phyloP scores from a whole-genome alignment of 2,113 vertebrate species.

The Rhombomys opimus region DNA sequence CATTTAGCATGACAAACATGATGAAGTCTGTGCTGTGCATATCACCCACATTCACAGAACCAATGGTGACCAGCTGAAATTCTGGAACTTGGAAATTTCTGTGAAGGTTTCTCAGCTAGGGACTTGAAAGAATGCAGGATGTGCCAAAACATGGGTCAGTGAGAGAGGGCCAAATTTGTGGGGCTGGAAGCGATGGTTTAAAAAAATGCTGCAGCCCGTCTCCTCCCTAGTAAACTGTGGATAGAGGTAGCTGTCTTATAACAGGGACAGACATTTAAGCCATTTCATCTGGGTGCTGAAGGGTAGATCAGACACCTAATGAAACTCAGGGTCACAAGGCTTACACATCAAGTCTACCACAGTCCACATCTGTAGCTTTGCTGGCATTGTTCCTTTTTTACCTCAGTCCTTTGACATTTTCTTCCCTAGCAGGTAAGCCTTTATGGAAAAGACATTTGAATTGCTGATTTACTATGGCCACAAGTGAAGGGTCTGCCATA shows the following conservation, averaged over 20 bases:
- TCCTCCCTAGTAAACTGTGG: background rate
- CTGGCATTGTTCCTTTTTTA: background rate
- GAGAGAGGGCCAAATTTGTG: background rate
- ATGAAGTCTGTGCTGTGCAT: background rate
- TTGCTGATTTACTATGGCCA: conserved; percentile 62
- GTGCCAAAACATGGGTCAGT: background rate
- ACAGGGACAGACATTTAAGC: background rate
- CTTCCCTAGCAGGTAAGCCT: conserved; percentile 70
- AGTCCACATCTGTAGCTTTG: background rate
- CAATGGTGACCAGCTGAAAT: background rate
- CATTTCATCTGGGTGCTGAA: background rate
- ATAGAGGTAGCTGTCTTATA: background rate
- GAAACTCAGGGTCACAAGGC: background rate
- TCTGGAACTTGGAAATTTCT: background rate
- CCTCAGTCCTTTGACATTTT: conserved; percentile 65
- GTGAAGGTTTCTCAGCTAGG: background rate
- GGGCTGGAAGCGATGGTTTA: background rate
- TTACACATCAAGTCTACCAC: background rate
- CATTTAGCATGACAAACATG: background rate
- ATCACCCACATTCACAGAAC: background rate
- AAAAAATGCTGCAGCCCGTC: background rate
- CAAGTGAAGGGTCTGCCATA: conserved; percentile 64
- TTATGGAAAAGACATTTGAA: conserved; percentile 72
- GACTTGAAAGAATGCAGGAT: background rate
- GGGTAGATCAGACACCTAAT: background rate